phyloP scores from a whole-genome alignment of 2,888 invertebrate species.

The Trichopoda pennipes region DNA sequence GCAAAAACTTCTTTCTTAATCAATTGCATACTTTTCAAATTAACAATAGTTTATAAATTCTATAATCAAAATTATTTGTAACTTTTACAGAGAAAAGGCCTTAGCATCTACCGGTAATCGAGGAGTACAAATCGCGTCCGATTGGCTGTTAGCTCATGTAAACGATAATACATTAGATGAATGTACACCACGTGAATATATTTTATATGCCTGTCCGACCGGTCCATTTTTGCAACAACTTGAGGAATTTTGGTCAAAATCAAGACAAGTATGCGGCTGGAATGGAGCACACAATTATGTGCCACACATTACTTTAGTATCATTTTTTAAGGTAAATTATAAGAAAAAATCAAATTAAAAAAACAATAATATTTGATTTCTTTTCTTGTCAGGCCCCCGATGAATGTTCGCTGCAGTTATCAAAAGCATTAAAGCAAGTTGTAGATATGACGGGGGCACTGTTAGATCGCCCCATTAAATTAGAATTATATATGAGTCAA shows the following conservation, averaged over 20 bases:
- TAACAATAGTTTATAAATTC: too few species aligned
- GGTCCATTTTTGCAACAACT: conserved; percentile 84
- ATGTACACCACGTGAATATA: conserved; percentile 90
- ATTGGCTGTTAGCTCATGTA: conserved; percentile 94
- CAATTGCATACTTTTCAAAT: too few species aligned
- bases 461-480: conserved; percentile 85
- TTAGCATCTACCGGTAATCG: conserved; percentile 93
- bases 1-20: too few species aligned
- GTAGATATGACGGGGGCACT: conserved; percentile 86
- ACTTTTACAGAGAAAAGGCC: conserved; percentile 85
- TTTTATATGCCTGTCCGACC: conserved; percentile 92
- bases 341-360: neutral
- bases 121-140: conserved; percentile 93
- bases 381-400: conserved; percentile 86
- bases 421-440: conserved; percentile 87
- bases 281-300: conserved; percentile 95
- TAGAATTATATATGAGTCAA: conserved; percentile 92
- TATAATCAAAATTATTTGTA: neutral
- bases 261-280: conserved; percentile 88
- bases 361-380: conserved; percentile 50
- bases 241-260: conserved; percentile 89
- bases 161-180: conserved; percentile 91
- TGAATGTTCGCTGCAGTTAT: conserved; percentile 86
- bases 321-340: conserved; percentile 90
- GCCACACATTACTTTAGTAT: conserved; percentile 94